Base-by-base conservation (phyloP, 2,113 vertebrate species). In the Sylvicapra grimmia region DNA sequence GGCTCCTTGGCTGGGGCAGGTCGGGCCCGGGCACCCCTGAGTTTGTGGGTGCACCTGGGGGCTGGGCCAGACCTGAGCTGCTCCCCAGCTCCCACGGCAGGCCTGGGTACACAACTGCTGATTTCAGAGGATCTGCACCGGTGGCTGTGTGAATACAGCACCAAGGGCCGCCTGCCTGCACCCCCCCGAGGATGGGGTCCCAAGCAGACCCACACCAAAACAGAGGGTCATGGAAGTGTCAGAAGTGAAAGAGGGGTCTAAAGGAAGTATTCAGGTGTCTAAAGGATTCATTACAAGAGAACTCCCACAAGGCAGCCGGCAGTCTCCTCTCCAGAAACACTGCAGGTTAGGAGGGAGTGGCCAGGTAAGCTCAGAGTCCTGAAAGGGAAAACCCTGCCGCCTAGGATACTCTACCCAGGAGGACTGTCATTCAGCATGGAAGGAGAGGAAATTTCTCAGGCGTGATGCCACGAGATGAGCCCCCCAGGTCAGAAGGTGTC, bases 1-100 rank as follows among this genome's bases (percentile, higher is more conserved):
- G 0, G 44, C 75, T 10, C 25, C 44, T 27, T 79, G 27, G 44
- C 75, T 79, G 75, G 36, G 72, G 40, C 23, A 27, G 72, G 75
- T 47, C 0, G 1, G 25, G 75, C 44, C 14, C 4, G 0, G 27
- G 75, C 44, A 16, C 27, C 75, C 2, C 8, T 31, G 75, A 44
- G 75, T 79, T 16, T 79, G 27, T 47, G 27, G 75, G 44, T 3
- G 25, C 27, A 9, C 25, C 2, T 2, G 8, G 75, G 27, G 75
- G 8, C 25, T 0, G 8, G 44, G 14, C 75, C 75, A 8, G 25
- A 40, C 27, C 40, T 16, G 75, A 29, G 75, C 25, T 29, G 75
- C 13, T 29, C 44, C 40, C 25, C 27, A 75, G 40, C 40, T 29
- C 25, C 25, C 40, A 79, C 13, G 1, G 40, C 40, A 15, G 72